Conservation (phyloP, 2,888 invertebrate species). For the Nezara viridula region DNA sequence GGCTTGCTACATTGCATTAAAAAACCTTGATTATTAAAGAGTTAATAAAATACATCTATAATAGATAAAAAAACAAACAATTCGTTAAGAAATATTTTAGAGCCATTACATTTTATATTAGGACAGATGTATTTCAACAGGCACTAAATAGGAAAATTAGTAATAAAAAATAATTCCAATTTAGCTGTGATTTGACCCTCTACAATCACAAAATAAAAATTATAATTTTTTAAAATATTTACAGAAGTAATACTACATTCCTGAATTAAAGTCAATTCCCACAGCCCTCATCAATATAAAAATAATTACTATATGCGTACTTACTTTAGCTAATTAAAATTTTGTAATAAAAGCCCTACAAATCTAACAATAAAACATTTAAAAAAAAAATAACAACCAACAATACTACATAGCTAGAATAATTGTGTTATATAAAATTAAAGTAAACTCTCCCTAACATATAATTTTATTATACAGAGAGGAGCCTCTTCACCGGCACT, state of each 20-base stretch:
- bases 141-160: conserved; percentile 47
- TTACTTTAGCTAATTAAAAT: conserved; percentile 18
- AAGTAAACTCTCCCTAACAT: conserved; percentile 9
- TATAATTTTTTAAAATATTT: conserved; percentile 7
- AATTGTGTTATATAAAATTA: not conserved
- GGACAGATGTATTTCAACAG: conserved; percentile 23
- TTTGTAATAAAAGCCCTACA: conserved; percentile 8
- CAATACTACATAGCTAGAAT: not conserved
- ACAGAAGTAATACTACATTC: conserved; percentile 24
- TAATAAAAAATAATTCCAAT: conserved; percentile 10
- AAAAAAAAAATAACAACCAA: conserved; percentile 15
- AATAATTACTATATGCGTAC: conserved; percentile 22
- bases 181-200: not conserved
- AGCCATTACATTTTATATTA: conserved; percentile 35
- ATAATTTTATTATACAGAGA: not conserved
- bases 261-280: conserved; percentile 45
- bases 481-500: not conserved
- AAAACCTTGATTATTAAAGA: not conserved
- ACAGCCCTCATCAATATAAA: conserved; percentile 43
- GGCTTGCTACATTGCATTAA: not conserved
- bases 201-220: conserved; percentile 7
- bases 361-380: conserved; percentile 4
- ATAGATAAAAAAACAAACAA: not conserved
- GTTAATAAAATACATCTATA: conserved; percentile 33
- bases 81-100: conserved; percentile 8